Percentiles rank a stretch among this genome's conserved stretches.
Conservation (phyloP, 23 tunicate species). For the Ascidia mentula region DNA sequence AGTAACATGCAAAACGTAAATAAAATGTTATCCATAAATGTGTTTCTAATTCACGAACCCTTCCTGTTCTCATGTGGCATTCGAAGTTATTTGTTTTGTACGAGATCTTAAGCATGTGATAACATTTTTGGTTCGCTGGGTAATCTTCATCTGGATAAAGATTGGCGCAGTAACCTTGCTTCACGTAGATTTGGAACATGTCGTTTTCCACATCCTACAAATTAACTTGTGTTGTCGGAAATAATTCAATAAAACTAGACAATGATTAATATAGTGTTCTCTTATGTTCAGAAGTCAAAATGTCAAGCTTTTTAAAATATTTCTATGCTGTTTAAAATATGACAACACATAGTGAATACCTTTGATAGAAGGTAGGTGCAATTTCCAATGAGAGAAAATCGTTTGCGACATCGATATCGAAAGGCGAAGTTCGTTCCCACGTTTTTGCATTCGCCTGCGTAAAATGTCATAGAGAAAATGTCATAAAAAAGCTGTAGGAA, state of each 20-base stretch:
- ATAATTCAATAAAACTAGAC: not conserved
- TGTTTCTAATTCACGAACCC: not conserved
- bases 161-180: not conserved
- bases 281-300: not conserved
- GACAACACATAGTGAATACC: not conserved
- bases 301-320: not conserved
- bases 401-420: not conserved
- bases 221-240: no score
- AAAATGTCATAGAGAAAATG: no score
- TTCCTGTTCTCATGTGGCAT: not conserved
- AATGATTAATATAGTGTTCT: not conserved
- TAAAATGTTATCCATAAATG: no score
- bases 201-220: slow-evolving; percentile 7
- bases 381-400: not conserved
- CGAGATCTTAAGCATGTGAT: not conserved
- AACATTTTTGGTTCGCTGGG: slow-evolving; percentile 2
- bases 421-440: not conserved
- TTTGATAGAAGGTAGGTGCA: not conserved
- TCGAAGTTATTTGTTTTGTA: not conserved
- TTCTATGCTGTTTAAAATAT: no score
- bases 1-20: no score
- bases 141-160: not conserved
- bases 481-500: no score
- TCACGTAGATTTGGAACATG: not conserved
- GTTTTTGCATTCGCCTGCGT: not conserved